Conservation (phyloP, 2,888 invertebrate genomes). For the Limnephilus rhombicus region DNA sequence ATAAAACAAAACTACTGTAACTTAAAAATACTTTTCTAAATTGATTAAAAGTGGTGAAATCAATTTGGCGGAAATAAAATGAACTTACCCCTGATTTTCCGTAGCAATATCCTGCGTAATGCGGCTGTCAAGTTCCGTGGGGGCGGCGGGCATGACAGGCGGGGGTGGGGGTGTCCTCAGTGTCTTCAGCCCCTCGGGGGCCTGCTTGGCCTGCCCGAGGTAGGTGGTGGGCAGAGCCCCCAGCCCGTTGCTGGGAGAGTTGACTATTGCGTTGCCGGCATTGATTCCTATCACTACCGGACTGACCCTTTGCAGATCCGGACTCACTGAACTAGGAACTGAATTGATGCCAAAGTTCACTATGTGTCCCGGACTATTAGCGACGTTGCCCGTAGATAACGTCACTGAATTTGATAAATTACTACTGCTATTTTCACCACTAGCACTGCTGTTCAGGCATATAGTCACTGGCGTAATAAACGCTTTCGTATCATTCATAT, state of each 20-base stretch:
- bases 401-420: slow-evolving; percentile 11
- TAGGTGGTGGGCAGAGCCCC: slow-evolving; percentile 64
- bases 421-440: slow-evolving; percentile 41
- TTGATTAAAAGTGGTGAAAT: neutral
- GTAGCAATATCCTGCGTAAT: slow-evolving; percentile 55
- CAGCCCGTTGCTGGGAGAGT: slow-evolving; percentile 58
- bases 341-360: slow-evolving; percentile 54
- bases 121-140: slow-evolving; percentile 34
- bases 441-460: slow-evolving; percentile 50
- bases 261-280: slow-evolving; percentile 59
- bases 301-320: slow-evolving; percentile 53
- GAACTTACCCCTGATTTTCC: slow-evolving; percentile 62
- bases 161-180: slow-evolving; percentile 39
- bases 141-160: slow-evolving; percentile 51
- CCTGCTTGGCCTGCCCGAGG: slow-evolving; percentile 65
- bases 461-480: slow-evolving; percentile 64
- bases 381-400: slow-evolving; percentile 43
- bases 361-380: slow-evolving; percentile 50
- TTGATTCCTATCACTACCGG: slow-evolving; percentile 61
- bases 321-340: slow-evolving; percentile 54
- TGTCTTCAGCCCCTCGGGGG: slow-evolving; percentile 59
- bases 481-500: slow-evolving; percentile 54
- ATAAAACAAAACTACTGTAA: neutral
- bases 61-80: neutral
- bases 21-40: neutral